Conservation (phyloP, 1,140 invertebrate species). For the Mercenaria mercenaria region DNA sequence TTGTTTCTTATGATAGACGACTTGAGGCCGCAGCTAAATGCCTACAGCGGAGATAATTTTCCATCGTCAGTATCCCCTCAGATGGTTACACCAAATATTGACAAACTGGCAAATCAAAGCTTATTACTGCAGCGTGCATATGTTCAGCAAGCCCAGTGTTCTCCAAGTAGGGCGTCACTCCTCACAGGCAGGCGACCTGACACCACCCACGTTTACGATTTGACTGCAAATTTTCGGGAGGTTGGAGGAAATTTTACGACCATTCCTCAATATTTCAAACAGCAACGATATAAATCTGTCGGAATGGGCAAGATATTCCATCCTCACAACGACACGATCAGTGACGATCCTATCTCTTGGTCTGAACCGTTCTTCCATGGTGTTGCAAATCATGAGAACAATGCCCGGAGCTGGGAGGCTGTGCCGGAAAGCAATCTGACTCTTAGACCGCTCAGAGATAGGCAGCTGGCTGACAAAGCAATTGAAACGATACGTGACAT, state of each 20-base stretch:
- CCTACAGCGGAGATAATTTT: slow-evolving; percentile 4
- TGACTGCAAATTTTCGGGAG: slow-evolving; percentile 43
- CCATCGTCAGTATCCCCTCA: not conserved
- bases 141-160: slow-evolving; percentile 40
- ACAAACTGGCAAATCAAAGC: not conserved
- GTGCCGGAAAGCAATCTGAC: not conserved
- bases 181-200: slow-evolving; percentile 65
- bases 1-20: slow-evolving; percentile 57
- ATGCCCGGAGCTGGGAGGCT: not conserved
- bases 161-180: slow-evolving; percentile 64
- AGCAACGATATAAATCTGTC: slow-evolving; percentile 40
- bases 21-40: slow-evolving; percentile 47
- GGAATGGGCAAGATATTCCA: slow-evolving; percentile 69
- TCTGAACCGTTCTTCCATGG: slow-evolving; percentile 48
- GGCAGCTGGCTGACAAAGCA: slow-evolving; percentile 89
- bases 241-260: slow-evolving; percentile 56
- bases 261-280: slow-evolving; percentile 67
- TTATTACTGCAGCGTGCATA: slow-evolving; percentile 11
- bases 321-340: slow-evolving; percentile 70
- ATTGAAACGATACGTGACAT: slow-evolving; percentile 88
- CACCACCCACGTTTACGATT: slow-evolving; percentile 59
- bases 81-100: slow-evolving; percentile 29
- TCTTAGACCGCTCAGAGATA: slow-evolving; percentile 89
- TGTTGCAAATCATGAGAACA: not conserved
- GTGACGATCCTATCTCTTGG: slow-evolving; percentile 60